Evolutionary conservation across 23 tunicate genomes (phyloP), one percentile per base, ranked within the genome.

Genomic region (Corella eumyota): DNA sequence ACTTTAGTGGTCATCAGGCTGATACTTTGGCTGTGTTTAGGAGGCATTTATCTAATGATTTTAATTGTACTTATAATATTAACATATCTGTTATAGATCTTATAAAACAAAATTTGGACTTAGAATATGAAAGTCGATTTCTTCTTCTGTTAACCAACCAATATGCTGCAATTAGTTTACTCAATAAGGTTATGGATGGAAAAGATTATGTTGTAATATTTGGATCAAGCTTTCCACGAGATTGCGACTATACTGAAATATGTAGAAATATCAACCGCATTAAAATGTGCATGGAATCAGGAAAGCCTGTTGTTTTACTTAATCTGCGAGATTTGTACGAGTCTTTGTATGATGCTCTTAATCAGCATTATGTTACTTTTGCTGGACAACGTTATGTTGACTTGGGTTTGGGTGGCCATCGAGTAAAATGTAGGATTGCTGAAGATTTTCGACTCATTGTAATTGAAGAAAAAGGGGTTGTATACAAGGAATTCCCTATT

Each of bases 141-240:
- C 54, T 84, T 25, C 61, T 84, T 31, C 72, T 84, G 1, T 34
- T 84, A 45, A 84, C 94, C 0, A 84, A 84, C 26, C 81, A 69
- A 36, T 75, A 60, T 44, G 63, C 94, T 11, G 94, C 94, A 29
- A 74, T 73, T 25, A 69, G 64, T 47, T 64, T 84, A 24, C 60
- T 84, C 21, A 49, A 40, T 3, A 53, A 68, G 36, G 66, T 81
- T 0, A 57, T 75, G 28, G 74, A 68, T 21, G 24, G 40, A 17
- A 28, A 25, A 6, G 66, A 70, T 21, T 67, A 36, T 45, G 77
- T 69, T 33, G 80, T 83, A 6, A 58, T 83, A 19, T 83, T 83
- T 63, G 93, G 93, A 0, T 83, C 93, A 28, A 83, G 93, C 60
- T 83, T 83, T 56, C 93, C 93, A 7, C 77, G 60, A 1, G 93